Conservation (phyloP, 2,888 invertebrate species). For the Anodontia alba region DNA sequence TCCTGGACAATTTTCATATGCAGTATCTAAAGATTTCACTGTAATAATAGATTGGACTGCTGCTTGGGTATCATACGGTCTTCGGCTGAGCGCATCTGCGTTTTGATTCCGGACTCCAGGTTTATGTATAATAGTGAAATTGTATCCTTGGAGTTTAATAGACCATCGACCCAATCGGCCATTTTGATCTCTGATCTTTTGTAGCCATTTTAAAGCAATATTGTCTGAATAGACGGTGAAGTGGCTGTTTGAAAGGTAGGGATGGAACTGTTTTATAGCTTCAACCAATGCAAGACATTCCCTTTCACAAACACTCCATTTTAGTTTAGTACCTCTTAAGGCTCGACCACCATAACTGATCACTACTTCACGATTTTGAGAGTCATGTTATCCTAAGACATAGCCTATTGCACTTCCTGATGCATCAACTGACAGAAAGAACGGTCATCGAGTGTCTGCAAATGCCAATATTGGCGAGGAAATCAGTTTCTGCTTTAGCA, state of each 20-base stretch:
- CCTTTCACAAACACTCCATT: slow-evolving; percentile 52
- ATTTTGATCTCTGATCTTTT: slow-evolving; percentile 33
- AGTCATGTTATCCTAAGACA: slow-evolving; percentile 41
- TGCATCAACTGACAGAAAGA: slow-evolving; percentile 18
- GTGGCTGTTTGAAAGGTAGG: slow-evolving; percentile 39
- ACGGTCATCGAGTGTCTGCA: slow-evolving; percentile 29
- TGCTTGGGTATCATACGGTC: too few species aligned
- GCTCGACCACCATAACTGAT: slow-evolving; percentile 58
- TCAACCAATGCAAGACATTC: slow-evolving; percentile 62
- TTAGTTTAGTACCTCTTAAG: slow-evolving; percentile 45
- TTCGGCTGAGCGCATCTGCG: not conserved
- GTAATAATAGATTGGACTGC: slow-evolving; percentile 57
- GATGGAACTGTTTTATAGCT: slow-evolving; percentile 45
- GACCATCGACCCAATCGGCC: slow-evolving; percentile 45
- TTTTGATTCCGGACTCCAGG: slow-evolving; percentile 3
- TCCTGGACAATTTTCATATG: too few species aligned
- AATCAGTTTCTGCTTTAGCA: slow-evolving; percentile 27
- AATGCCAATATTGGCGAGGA: slow-evolving; percentile 49
- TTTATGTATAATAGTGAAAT: not conserved
- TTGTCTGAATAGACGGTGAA: slow-evolving; percentile 57
- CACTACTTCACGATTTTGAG: slow-evolving; percentile 42
- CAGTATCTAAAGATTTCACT: slow-evolving; percentile 49
- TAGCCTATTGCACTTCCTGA: slow-evolving; percentile 33
- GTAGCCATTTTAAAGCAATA: slow-evolving; percentile 36
- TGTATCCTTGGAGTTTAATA: not conserved